These are phyloP conservation scores for Caracal caracal DNA, from an alignment of 2,113 vertebrate species.

Conservation along the genomic window DNA sequence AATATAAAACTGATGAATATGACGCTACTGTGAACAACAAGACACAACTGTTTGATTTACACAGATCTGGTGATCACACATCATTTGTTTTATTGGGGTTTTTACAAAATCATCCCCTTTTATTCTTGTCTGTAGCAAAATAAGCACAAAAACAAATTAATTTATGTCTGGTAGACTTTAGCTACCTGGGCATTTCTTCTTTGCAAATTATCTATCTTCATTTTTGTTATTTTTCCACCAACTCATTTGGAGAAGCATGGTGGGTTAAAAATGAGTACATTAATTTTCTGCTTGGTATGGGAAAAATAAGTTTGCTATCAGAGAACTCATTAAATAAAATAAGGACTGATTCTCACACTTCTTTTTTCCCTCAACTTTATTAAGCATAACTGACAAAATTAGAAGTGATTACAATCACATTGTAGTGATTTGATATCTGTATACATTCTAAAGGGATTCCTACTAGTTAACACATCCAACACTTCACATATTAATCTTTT, in stretches of 20 bases:
- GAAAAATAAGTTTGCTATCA: neutral
- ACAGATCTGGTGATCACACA: neutral
- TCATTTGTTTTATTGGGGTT: neutral
- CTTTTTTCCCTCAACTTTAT: neutral
- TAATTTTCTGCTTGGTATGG: neutral
- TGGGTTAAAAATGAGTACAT: neutral
- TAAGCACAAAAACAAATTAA: neutral
- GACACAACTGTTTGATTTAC: neutral
- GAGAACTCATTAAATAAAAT: slow-evolving; percentile 9
- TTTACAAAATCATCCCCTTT: neutral
- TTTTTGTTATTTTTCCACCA: neutral
- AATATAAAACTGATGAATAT: neutral
- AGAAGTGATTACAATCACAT: neutral
- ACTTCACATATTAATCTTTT: neutral
- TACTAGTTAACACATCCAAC: neutral
- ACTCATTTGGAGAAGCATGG: neutral
- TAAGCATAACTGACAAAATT: neutral
- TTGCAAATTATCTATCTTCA: neutral
- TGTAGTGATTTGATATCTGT: neutral
- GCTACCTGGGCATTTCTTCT: neutral
- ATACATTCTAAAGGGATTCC: neutral
- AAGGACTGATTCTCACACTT: neutral
- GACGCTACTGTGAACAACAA: neutral
- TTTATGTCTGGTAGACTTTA: neutral
- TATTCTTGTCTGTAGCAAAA: neutral